A percentile compares a stretch with the other conserved stretches of the same genome.
phyloP scores from a whole-genome alignment of 2,797 vertebrate species.

The Mormyrus hasselquistii region DNA sequence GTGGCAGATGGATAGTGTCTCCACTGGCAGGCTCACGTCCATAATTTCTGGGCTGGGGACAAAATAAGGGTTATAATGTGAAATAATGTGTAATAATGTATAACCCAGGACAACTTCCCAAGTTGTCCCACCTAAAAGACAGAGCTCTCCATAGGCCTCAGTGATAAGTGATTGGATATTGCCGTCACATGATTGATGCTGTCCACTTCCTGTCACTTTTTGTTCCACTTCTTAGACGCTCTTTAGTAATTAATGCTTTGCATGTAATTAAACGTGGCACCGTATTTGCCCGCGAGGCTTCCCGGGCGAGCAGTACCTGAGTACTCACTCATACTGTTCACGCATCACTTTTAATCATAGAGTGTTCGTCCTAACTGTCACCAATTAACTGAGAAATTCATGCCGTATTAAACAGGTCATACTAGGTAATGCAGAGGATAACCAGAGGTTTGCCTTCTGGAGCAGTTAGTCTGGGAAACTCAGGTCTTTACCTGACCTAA shows the following conservation, averaged over 20 bases:
- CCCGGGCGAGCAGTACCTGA: neutral
- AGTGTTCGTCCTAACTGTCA: neutral
- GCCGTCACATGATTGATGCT: neutral
- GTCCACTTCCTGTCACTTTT: neutral
- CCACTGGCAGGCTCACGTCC: neutral
- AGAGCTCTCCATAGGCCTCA: neutral
- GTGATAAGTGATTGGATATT: neutral
- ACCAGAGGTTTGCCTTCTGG: neutral
- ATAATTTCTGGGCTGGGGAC: neutral
- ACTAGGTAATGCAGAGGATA: neutral
- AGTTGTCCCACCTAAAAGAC: neutral
- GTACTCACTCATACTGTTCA: neutral
- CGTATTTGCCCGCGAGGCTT: neutral
- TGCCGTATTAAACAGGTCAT: neutral
- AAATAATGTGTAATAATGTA: too few species aligned
- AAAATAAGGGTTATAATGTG: neutral
- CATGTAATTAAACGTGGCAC: neutral
- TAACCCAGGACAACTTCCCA: neutral
- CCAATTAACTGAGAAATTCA: neutral
- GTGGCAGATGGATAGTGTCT: neutral
- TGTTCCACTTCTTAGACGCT: neutral
- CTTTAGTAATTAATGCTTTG: neutral
- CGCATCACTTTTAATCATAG: neutral
- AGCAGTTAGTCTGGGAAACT: neutral
- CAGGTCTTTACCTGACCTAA: neutral